Percentiles rank a stretch among this genome's conserved stretches.
phyloP scores from a whole-genome alignment of 2,888 invertebrate species.

The Xestobium rufovillosum region DNA sequence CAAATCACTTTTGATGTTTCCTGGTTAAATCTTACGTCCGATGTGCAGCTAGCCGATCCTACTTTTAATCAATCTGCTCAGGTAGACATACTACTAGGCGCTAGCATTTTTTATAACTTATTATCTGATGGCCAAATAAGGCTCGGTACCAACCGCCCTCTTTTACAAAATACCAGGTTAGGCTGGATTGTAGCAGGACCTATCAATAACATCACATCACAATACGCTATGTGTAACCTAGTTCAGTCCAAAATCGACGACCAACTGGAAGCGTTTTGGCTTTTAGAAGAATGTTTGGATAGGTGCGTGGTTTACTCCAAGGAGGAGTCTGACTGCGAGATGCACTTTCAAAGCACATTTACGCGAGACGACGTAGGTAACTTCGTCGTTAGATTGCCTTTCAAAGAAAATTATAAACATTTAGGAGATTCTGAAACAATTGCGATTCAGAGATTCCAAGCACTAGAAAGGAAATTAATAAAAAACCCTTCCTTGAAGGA shows the following conservation, averaged over 20 bases:
- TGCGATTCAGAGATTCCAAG: constrained; percentile 16
- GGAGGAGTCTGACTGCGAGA: constrained; percentile 18
- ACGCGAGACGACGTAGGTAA: constrained; percentile 12
- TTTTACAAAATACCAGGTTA: constrained; percentile 16
- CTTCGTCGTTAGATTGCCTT: constrained; percentile 20
- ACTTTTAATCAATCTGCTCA: constrained; percentile 13
- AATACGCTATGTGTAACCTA: constrained; percentile 1
- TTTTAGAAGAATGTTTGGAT: constrained; percentile 15
- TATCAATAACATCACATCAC: not conserved
- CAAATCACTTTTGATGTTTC: constrained; percentile 6
- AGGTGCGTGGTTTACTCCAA: constrained; percentile 5
- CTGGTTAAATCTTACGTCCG: constrained; percentile 12
- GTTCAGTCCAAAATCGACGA: constrained; percentile 4
- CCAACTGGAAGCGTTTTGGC: constrained; percentile 15
- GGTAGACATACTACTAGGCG: constrained; percentile 19
- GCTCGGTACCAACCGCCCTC: constrained; percentile 9
- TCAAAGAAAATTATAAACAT: constrained; percentile 11
- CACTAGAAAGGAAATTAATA: constrained; percentile 18
- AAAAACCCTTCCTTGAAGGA: constrained; percentile 15
- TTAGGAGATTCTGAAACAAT: constrained; percentile 9
- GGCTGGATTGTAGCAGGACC: constrained; percentile 20
- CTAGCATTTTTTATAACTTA: constrained; percentile 14
- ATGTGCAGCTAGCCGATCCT: constrained; percentile 18
- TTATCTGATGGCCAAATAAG: constrained; percentile 13
- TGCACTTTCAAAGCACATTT: constrained; percentile 15